phyloP scores from a whole-genome alignment of 2,113 vertebrate genomes.

The Oxyruncus cristatus region DNA sequence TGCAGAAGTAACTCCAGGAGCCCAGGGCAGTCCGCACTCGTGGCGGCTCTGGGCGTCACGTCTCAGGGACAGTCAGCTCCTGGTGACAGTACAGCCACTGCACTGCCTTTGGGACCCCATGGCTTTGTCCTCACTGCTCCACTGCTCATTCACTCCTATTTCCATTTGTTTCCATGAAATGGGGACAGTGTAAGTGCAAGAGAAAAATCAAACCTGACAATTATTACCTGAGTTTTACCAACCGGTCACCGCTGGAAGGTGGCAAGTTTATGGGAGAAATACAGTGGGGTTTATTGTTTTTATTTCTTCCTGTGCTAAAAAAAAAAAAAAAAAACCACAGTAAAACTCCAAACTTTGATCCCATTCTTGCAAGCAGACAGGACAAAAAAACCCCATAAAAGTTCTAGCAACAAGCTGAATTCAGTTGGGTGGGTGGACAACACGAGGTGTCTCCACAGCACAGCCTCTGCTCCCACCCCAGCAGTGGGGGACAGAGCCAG shows the following conservation, averaged over 20 bases:
- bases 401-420: neutral
- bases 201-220: neutral
- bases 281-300: neutral
- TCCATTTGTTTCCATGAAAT: neutral
- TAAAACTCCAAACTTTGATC: neutral
- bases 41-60: neutral
- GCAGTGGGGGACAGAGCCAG: neutral
- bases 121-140: neutral
- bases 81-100: too few species aligned
- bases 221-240: neutral
- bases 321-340: neutral
- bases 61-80: neutral
- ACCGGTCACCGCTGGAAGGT: fast-evolving
- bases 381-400: neutral
- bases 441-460: fast-evolving
- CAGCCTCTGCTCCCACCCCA: neutral
- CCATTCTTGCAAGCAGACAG: neutral
- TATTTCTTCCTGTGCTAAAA: neutral
- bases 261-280: neutral
- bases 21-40: fast-evolving
- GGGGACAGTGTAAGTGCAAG: neutral
- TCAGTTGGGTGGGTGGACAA: too few species aligned
- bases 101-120: too few species aligned
- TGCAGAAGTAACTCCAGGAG: fast-evolving
- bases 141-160: neutral